Evolutionary conservation across 2,888 invertebrate species (phyloP).

Genomic region (Helobdella robusta): DNA sequence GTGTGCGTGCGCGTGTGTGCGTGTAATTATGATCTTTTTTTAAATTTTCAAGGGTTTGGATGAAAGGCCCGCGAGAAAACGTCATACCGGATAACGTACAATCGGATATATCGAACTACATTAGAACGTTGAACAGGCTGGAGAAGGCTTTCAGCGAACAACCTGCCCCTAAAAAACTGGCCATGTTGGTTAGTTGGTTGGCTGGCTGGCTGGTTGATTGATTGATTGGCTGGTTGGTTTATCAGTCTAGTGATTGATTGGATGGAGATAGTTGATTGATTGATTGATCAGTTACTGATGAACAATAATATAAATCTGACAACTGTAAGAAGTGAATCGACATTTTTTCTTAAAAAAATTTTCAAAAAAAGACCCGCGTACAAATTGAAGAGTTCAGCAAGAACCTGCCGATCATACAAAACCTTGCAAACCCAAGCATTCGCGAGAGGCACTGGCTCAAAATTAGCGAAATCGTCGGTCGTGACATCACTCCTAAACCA

Average conservation of each 20-base stretch:
- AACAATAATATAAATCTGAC: too few species aligned
- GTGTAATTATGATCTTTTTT: not conserved
- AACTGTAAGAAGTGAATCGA: too few species aligned
- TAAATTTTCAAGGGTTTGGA: slow-evolving; percentile 59
- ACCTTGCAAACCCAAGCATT: slow-evolving; percentile 78
- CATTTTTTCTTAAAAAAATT: too few species aligned
- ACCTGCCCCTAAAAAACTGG: slow-evolving; percentile 66
- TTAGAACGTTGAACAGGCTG: slow-evolving; percentile 71
- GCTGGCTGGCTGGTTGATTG: not conserved
- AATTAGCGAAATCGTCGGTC: slow-evolving; percentile 86
- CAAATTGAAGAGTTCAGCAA: slow-evolving; percentile 74
- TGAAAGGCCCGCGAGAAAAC: slow-evolving; percentile 70
- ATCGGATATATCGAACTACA: slow-evolving; percentile 61
- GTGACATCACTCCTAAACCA: slow-evolving; percentile 74
- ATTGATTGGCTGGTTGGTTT: too few species aligned
- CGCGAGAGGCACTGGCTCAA: slow-evolving; percentile 48
- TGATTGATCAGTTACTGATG: too few species aligned
- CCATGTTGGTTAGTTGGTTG: slow-evolving; percentile 43
- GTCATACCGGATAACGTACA: slow-evolving; percentile 83
- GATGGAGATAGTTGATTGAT: too few species aligned
- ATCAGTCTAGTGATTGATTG: too few species aligned
- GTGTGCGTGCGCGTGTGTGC: not conserved
- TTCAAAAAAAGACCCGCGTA: slow-evolving; percentile 54
- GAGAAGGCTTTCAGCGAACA: slow-evolving; percentile 64
- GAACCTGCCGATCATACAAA: slow-evolving; percentile 74